Base-by-base conservation (phyloP, 2,888 invertebrate species). In the Agrotis exclamationis region DNA sequence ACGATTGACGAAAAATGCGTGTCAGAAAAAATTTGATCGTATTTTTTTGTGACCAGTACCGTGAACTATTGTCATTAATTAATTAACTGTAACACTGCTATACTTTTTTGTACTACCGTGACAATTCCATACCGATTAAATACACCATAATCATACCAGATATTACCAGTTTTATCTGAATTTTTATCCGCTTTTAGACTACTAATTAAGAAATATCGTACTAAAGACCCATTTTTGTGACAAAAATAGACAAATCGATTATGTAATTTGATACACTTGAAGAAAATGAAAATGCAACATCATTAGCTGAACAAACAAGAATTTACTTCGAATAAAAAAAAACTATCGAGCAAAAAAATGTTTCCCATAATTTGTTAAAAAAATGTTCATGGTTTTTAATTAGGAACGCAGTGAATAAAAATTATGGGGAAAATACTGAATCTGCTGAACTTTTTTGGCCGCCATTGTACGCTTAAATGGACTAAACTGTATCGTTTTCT, bases 381-480 rank as follows among this genome's bases (percentile, higher is more conserved):
- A 70, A 67, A 11, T 54, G 51, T 62, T 65, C 71, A 78, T 60
- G 74, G 65, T 63, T 51, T 70, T 73, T 59, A 74, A 79, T 79
- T 67, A 64, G 50, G 50, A 68, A 45, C 51, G 64, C 44, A 51
- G 18, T 33, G 39, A 63, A 53, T 28, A 44, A 65, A 18, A 70
- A 66, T 50, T 71, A 76, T 70, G 62, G 18, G 47, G 58, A 60
- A 56, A 60, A 28, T 56, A 39, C 45, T 6, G 24, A 51, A 22
- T 13, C 54, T 54, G 6, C 28, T 13, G 16, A 53, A 62, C 24
- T 78, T 78, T 72, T 73, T 73, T 69, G n/a, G 20, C 9, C 14
- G 2, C 28, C 13, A 66, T 59, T 74, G 39, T 69, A 54, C 5
- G n/a, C 0, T 28, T 62, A 16, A 47, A 64, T 22, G 18, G 20